Evolutionary conservation across 2,113 vertebrate species (phyloP), one percentile per base, ranked within the genome.

Genomic region (Colius striatus): DNA sequence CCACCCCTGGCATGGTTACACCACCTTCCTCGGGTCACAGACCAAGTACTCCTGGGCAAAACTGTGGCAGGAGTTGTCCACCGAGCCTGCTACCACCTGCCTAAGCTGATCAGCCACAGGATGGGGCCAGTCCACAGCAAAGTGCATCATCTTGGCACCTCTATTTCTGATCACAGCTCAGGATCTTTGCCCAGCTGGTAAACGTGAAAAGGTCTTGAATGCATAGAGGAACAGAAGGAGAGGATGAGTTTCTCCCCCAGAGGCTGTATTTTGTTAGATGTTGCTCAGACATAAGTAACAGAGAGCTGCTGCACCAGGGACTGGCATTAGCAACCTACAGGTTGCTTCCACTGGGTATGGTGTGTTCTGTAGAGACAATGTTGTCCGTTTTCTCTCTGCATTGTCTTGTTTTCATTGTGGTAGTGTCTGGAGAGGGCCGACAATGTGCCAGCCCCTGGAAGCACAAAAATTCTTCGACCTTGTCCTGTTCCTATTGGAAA

Each of bases 341-440:
- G 93, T 94, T 87, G 25, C 34, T 84, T 87, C 62, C 77, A 73
- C 38, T 53, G 87, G 54, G 57, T 73, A 45, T 83, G 68, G 50
- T 53, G 74, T 55, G 22, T 47, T 89, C 88, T 83, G 74, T 51
- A 67, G 87, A 29, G 94, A 84, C 53, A 89, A 65, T 29, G n/a
- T 85, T 94, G 73, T 63, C 75, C 29, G 34, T 94, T 94, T 93
- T 75, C 75, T 83, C 54, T 70, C 67, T 78, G 61, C 75, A 93
- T 91, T 41, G 16, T 73, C 80, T 65, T 79, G 30, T 51, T 94
- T 95, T 87, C 89, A 94, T 91, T 94, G 65, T 20, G 8, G 41
- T 57, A 27, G 58, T 76, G 48, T 48, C 53, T 82, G 57, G 55
- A 87, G 84, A 71, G 57, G 34, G 23, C 57, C 41, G 61, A 6